A percentile compares a stretch with the other conserved stretches of the same genome.
Evolutionary conservation across 2,113 vertebrate genomes (phyloP).

Genomic region (Symphodus melops): DNA sequence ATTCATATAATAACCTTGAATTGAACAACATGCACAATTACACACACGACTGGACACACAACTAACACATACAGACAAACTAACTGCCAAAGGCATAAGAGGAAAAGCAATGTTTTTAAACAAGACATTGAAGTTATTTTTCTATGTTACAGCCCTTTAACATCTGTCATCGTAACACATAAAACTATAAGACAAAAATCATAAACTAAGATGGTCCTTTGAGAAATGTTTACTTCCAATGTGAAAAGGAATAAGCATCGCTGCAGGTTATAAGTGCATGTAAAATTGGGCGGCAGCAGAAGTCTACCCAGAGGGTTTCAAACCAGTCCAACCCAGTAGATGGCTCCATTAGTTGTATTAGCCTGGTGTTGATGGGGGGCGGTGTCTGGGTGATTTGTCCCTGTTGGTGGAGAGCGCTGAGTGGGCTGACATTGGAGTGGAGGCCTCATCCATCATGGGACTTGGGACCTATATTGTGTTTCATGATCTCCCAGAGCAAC

Average conservation of each 20-base stretch:
- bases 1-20: no score
- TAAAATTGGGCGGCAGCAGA: conserved; percentile 15
- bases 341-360: conserved; percentile 75
- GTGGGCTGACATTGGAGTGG: conserved; percentile 61
- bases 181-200: neutral
- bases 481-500: conserved; percentile 56
- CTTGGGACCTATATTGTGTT: conserved; percentile 68
- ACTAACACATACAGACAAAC: no score
- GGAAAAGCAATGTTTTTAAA: no score
- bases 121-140: no score
- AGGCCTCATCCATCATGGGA: conserved; percentile 75
- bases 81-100: no score
- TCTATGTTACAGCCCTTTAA: neutral
- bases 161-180: neutral
- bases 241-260: neutral
- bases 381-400: conserved; percentile 70
- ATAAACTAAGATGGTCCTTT: neutral
- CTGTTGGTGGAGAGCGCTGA: conserved; percentile 62
- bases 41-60: no score
- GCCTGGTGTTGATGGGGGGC: conserved; percentile 47
- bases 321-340: conserved; percentile 44
- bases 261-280: neutral
- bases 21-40: no score
- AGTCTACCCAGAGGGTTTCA: conserved; percentile 48
- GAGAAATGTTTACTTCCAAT: neutral